A percentile compares a stretch with the other conserved stretches of the same genome.
Evolutionary conservation across 2,888 invertebrate genomes (phyloP).

Genomic region (Mesochorus sp.): DNA sequence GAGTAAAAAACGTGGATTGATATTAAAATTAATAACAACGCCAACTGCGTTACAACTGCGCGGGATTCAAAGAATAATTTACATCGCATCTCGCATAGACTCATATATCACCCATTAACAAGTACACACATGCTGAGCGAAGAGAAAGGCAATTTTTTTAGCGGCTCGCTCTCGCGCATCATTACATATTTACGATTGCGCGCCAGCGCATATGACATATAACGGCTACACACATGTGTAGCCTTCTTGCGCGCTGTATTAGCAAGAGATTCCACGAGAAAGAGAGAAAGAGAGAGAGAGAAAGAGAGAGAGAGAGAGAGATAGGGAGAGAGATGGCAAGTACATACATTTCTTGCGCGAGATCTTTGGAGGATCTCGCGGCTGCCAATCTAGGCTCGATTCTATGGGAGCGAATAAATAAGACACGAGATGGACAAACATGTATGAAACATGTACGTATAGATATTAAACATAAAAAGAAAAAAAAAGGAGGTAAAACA

Average conservation of each 20-base stretch:
- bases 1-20: background rate
- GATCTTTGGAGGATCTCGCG: conserved; percentile 20
- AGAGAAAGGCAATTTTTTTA: conserved; percentile 41
- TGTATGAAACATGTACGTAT: background rate
- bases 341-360: background rate
- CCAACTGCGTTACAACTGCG: background rate
- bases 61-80: background rate
- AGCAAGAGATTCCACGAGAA: conserved; percentile 21
- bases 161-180: conserved; percentile 26
- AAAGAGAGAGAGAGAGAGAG: too few species aligned
- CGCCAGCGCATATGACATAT: conserved; percentile 27
- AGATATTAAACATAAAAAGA: background rate
- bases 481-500: conserved; percentile 7
- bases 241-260: too few species aligned
- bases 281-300: too few species aligned
- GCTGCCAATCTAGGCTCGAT: background rate
- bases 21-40: background rate
- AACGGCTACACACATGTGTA: conserved; percentile 8
- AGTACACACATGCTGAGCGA: conserved; percentile 8
- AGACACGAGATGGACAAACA: background rate
- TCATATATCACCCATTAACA: background rate
- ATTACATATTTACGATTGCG: conserved; percentile 45
- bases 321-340: too few species aligned
- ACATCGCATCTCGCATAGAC: background rate
- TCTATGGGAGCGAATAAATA: background rate